phyloP scores from a whole-genome alignment of 2,888 invertebrate genomes.

The Tipula vernalis region DNA sequence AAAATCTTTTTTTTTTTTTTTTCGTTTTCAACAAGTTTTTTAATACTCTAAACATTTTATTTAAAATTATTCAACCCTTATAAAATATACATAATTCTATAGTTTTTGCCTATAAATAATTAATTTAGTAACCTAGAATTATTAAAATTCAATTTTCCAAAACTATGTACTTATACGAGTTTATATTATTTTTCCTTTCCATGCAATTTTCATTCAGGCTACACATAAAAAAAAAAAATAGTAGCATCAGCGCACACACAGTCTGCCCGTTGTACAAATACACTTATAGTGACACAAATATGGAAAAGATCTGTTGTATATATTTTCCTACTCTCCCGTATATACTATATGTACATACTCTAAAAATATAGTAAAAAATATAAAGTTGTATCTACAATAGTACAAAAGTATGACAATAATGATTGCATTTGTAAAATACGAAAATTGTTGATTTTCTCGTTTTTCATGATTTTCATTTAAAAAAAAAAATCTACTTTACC shows the following conservation, averaged over 20 bases:
- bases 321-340: background rate
- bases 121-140: background rate
- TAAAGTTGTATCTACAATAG: background rate
- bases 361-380: background rate
- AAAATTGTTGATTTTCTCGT: background rate
- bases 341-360: background rate
- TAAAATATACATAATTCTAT: background rate
- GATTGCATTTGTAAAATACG: background rate
- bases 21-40: background rate
- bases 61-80: background rate
- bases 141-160: background rate
- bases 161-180: background rate
- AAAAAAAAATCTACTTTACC: background rate
- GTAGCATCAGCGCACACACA: background rate
- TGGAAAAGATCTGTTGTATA: background rate
- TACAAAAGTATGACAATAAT: background rate
- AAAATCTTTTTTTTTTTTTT: background rate
- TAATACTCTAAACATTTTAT: too few relatives aligned
- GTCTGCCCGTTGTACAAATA: background rate
- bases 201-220: background rate
- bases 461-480: background rate
- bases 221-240: background rate
- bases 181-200: background rate
- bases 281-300: background rate
- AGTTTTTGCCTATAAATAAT: background rate